Conservation (phyloP, 2,113 vertebrate genomes). For the Zonotrichia leucophrys region DNA sequence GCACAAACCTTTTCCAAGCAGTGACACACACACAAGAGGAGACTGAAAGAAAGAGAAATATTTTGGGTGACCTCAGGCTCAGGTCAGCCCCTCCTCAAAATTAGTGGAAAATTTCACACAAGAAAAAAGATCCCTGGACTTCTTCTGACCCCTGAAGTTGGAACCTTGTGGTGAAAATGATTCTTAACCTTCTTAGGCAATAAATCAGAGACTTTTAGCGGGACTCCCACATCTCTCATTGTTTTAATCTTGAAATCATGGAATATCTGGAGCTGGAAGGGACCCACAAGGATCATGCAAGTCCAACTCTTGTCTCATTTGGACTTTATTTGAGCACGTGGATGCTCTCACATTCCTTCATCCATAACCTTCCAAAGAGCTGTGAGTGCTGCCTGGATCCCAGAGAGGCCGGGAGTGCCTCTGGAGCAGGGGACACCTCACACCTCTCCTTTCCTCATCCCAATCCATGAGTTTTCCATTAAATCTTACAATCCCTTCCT, state of each 20-base stretch:
- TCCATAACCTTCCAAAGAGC: background rate
- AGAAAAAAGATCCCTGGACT: background rate
- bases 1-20: background rate
- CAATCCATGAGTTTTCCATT: background rate
- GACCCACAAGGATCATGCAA: background rate
- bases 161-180: background rate
- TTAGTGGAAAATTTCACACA: background rate
- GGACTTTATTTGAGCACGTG: fast-evolving
- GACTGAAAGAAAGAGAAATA: background rate
- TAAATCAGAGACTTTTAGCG: background rate
- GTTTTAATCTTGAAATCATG: fast-evolving
- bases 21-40: background rate
- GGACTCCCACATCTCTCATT: background rate
- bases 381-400: background rate
- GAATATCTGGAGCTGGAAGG: background rate
- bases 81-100: background rate
- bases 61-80: background rate
- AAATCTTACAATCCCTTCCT: background rate
- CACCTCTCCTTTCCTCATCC: background rate
- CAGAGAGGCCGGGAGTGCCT: background rate
- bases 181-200: background rate
- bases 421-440: background rate
- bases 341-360: background rate
- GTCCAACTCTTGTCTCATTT: fast-evolving
- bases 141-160: background rate